Evolutionary conservation across 2,888 invertebrate genomes (phyloP), one percentile per base, ranked within the genome.

Genomic region (Parnassius glacialis): DNA sequence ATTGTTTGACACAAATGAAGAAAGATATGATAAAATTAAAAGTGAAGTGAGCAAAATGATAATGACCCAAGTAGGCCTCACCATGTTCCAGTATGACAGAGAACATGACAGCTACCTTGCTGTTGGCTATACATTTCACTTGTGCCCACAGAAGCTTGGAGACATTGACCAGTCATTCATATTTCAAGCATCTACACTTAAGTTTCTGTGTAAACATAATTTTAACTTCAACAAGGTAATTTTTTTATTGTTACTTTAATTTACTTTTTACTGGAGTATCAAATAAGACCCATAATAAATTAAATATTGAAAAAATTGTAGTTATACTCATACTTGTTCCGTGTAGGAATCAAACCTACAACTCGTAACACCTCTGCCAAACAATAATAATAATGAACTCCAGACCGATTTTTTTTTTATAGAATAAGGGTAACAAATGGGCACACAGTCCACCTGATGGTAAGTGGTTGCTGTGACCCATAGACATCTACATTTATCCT

Each of bases 161-260:
- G 90, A 92, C 56, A 82, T 94, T n/a, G 92, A 94, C 73, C 93
- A 92, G 67, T 82, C 88, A 42, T 93, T 94, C 74, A 84, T 91
- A 52, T 94, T 94, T 73, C 94, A 95, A 85, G 92, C 94, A 1
- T 93, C 93, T 1, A 92, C 94, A 3, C 73, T 95, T 12, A 92
- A 93, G 63, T 96, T 96, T 80, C 85, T 95, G 45, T 91, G 92
- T 69, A 79, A 78, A 58, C 88, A 94, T 75, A 92, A 93, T 34
- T 95, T 95, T 81, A 93, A 96, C 84, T 96, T 96, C 76, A 95
- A 96, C 81, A 95, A 95, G 94, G 96, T 95, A 90, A 52, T n/a
- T 34, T 25, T 20, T 34, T 34, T 44, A 5, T 25, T 45, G 73
- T 74, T 48, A 16, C 25, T 44, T 7, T 7, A 41, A 55, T 50